Evolutionary conservation across 1,140 invertebrate genomes (phyloP).

Genomic region (Philotrypesis tridentata): DNA sequence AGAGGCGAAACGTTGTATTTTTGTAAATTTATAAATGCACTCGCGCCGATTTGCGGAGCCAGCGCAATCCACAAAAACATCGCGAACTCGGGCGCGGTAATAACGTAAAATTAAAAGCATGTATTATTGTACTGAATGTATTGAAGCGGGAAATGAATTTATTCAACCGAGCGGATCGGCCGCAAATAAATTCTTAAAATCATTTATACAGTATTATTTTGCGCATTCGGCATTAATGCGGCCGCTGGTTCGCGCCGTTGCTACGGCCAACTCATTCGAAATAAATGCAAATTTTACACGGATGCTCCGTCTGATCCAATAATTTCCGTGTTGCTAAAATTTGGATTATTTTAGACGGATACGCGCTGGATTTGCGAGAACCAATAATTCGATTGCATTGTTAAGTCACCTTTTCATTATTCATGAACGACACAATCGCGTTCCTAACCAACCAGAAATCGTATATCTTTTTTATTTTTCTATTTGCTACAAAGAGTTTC

Average conservation of each 20-base stretch:
- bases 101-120: conserved; percentile 46
- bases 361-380: conserved; percentile 11
- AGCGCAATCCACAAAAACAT: neutral
- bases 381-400: conserved; percentile 33
- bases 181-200: conserved; percentile 50
- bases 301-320: conserved; percentile 32
- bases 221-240: conserved; percentile 45
- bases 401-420: conserved; percentile 24
- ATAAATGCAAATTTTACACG: conserved; percentile 51
- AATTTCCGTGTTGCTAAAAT: conserved; percentile 45
- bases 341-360: conserved; percentile 46
- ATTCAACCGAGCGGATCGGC: conserved; percentile 35
- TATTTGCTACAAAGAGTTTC: too few relatives aligned
- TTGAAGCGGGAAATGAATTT: conserved; percentile 49
- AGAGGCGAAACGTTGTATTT: neutral
- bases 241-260: neutral
- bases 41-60: conserved; percentile 1
- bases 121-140: conserved; percentile 31
- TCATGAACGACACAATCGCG: conserved; percentile 19
- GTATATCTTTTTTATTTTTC: too few relatives aligned
- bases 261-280: conserved; percentile 31
- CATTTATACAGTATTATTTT: conserved; percentile 50
- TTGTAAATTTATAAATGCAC: conserved; percentile 42
- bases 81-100: neutral
- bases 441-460: too few relatives aligned